Conservation (phyloP, 92 coral and sea anemone species). For the Pocillopora grandis region DNA sequence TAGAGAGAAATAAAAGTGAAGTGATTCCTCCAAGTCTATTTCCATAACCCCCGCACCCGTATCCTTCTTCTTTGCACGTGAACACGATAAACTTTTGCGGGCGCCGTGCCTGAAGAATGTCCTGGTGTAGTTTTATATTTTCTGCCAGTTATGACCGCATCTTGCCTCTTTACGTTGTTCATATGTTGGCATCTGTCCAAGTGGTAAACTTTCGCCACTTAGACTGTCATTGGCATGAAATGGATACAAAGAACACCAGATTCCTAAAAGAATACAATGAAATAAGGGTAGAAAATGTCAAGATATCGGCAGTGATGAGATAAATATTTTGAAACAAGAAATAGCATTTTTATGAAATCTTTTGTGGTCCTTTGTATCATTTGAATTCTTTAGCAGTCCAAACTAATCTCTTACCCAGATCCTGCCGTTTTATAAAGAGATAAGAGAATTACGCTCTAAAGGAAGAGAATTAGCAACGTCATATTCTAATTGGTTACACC, state of each 20-base stretch:
- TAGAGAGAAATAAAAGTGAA: constrained; percentile 59
- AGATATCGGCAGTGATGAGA: background rate
- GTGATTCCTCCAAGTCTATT: constrained; percentile 59
- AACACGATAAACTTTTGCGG: constrained; percentile 52
- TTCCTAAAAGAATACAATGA: background rate
- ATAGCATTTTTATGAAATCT: no score
- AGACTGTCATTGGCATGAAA: background rate
- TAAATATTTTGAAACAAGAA: no score
- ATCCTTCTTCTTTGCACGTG: constrained; percentile 61
- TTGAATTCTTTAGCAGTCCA: no score
- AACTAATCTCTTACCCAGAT: no score
- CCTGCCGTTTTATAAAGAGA: no score
- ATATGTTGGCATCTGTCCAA: background rate
- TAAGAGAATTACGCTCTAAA: no score
- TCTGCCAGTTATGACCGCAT: constrained; percentile 65
- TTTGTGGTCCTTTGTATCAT: no score
- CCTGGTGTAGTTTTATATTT: constrained; percentile 42
- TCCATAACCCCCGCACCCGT: constrained; percentile 72
- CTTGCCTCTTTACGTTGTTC: constrained; percentile 6
- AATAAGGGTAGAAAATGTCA: background rate
- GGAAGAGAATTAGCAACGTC: no score
- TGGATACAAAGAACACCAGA: background rate
- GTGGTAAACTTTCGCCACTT: background rate
- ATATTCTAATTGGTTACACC: no score
- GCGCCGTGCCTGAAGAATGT: constrained; percentile 38